Conservation (phyloP, 2,888 invertebrate genomes). For the Pseudolycoriella hygida region DNA sequence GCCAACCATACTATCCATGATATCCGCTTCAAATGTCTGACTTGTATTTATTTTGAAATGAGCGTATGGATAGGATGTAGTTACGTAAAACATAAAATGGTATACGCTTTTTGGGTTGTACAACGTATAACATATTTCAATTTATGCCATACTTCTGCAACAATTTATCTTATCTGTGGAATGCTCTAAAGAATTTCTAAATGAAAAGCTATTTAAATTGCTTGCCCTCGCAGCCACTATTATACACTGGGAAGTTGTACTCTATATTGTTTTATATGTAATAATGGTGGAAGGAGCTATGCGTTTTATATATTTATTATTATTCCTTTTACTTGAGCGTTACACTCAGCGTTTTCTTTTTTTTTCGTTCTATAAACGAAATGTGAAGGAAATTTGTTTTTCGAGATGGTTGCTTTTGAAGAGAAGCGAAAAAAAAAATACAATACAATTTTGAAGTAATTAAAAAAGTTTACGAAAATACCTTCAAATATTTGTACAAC, state of each 20-base stretch:
- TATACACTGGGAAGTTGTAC: neutral
- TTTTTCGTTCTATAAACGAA: neutral
- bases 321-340: neutral
- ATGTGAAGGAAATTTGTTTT: slow-evolving; percentile 3
- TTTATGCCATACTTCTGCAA: slow-evolving; percentile 6
- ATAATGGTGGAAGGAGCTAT: neutral
- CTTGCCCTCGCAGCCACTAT: slow-evolving; percentile 4
- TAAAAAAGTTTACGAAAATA: slow-evolving; percentile 1
- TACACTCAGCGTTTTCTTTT: too few species aligned
- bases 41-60: too few species aligned
- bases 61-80: too few species aligned
- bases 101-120: neutral
- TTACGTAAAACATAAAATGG: too few species aligned
- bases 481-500: neutral
- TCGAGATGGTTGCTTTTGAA: slow-evolving; percentile 1
- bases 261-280: neutral
- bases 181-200: slow-evolving; percentile 6
- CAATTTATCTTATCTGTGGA: slow-evolving; percentile 7
- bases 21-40: too few species aligned
- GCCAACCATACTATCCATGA: too few species aligned
- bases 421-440: neutral
- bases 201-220: slow-evolving; percentile 8
- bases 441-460: slow-evolving; percentile 2
- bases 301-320: neutral
- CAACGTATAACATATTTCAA: slow-evolving; percentile 1